Percentiles rank a stretch among this genome's conserved stretches.
Conservation (phyloP, 2,113 vertebrate species). For the Phainopepla nitens region DNA sequence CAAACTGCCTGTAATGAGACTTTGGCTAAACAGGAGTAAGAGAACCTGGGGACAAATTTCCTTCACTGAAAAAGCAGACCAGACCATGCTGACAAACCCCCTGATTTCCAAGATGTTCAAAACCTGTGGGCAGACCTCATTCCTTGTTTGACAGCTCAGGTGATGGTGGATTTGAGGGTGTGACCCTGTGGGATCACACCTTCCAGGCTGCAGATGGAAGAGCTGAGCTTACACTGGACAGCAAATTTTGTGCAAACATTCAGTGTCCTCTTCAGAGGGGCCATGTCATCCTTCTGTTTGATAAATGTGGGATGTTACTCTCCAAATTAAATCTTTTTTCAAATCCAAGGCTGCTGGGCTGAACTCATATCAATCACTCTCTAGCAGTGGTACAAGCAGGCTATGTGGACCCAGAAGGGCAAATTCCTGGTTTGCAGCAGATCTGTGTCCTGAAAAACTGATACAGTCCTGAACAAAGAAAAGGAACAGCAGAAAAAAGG, state of each 20-base stretch:
- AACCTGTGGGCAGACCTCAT: rapidly evolving
- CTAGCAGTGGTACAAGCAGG: not conserved
- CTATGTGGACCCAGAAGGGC: not conserved
- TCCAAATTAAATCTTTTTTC: not conserved
- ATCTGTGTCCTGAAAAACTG: not conserved
- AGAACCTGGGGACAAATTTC: not conserved
- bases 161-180: not conserved
- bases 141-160: not conserved
- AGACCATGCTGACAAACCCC: not conserved
- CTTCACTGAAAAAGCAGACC: not conserved
- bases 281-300: not conserved
- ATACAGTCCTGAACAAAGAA: not conserved
- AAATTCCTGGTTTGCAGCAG: not conserved
- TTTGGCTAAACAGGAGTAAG: not conserved
- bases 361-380: not conserved
- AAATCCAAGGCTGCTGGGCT: not conserved
- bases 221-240: not conserved
- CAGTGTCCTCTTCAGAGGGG: not conserved
- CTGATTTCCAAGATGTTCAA: not conserved
- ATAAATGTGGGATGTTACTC: not conserved
- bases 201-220: not conserved
- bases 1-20: not conserved
- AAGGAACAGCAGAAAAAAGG: not conserved
- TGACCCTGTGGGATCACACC: not conserved
- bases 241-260: not conserved